Conservation (phyloP, 2,797 vertebrate species). For the Catharus ustulatus region DNA sequence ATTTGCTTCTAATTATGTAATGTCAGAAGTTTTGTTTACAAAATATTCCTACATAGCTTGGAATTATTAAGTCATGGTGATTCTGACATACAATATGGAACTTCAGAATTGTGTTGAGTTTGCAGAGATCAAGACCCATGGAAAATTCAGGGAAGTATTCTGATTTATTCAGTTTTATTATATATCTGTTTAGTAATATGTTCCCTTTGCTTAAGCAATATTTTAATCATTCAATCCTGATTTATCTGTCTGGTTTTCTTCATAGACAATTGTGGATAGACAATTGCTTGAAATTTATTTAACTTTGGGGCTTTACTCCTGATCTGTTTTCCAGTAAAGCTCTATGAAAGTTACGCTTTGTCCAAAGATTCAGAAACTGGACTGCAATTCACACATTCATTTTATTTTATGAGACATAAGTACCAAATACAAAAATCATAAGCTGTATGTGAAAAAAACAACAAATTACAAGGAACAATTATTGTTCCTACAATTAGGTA, state of each 20-base stretch:
- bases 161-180: neutral
- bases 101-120: neutral
- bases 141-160: neutral
- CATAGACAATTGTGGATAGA: neutral
- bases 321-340: neutral
- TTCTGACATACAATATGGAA: neutral
- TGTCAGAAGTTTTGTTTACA: neutral
- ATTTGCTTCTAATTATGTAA: neutral
- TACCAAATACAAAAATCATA: neutral
- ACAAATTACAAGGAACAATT: neutral
- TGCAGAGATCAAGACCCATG: neutral
- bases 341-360: neutral
- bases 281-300: neutral
- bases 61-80: neutral
- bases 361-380: neutral
- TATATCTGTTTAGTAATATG: neutral
- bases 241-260: neutral
- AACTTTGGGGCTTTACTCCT: neutral
- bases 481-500: neutral
- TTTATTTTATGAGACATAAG: neutral
- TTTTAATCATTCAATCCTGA: neutral
- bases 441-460: neutral
- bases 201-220: neutral
- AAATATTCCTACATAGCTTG: neutral
- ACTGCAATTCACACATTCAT: neutral